Conservation (phyloP, 2,113 vertebrate genomes). For the Seriola rivoliana region DNA sequence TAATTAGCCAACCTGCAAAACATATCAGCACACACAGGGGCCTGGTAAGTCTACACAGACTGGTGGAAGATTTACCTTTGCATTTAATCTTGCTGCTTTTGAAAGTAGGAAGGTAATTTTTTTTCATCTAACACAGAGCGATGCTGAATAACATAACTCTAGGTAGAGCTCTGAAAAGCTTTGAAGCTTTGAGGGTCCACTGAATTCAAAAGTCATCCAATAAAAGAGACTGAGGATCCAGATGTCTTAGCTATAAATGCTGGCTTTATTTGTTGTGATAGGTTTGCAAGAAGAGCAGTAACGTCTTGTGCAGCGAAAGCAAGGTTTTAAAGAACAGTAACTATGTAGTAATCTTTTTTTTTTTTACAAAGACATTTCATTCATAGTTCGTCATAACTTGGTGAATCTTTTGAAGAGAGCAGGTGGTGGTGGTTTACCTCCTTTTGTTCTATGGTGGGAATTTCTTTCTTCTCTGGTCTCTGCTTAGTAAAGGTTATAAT, state of each 20-base stretch:
- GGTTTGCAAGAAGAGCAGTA: constrained; percentile 2
- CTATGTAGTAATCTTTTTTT: not conserved
- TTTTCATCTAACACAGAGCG: not conserved
- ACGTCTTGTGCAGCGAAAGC: not conserved
- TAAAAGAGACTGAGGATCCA: constrained; percentile 14
- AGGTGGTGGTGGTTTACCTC: not conserved
- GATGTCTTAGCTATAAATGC: constrained; percentile 26
- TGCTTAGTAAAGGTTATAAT: not conserved
- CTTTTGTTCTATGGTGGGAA: not conserved
- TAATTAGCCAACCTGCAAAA: constrained; percentile 71
- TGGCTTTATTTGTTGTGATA: not conserved
- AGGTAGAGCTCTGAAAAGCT: constrained; percentile 2
- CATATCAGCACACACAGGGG: constrained; percentile 41
- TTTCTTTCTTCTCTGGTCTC: not conserved
- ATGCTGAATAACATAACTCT: constrained; percentile 19
- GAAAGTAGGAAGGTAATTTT: not conserved
- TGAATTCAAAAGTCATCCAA: constrained; percentile 15
- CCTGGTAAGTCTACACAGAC: constrained; percentile 18
- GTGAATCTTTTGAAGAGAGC: not conserved
- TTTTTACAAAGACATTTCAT: not conserved
- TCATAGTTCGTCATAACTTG: constrained; percentile 3
- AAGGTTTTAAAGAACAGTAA: constrained; percentile 8
- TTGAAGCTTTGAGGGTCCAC: not conserved
- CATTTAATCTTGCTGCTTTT: constrained; percentile 25
- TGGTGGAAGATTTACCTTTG: constrained; percentile 17